These are phyloP conservation scores for Tipula lateralis DNA, from an alignment of 2,888 invertebrate genomes.

Conservation along the genomic window DNA sequence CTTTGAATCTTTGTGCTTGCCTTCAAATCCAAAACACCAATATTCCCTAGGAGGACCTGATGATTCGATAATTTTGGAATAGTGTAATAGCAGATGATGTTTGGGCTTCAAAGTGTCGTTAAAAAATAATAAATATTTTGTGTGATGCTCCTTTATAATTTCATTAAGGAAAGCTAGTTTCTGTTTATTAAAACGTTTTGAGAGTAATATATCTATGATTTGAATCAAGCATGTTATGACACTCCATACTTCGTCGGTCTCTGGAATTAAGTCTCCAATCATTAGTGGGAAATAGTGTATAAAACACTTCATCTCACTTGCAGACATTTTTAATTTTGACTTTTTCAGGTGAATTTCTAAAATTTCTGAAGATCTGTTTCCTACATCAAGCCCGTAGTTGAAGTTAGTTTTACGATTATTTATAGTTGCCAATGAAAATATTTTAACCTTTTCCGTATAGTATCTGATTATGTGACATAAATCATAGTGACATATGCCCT, in stretches of 20 bases:
- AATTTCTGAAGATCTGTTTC: background rate
- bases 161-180: background rate
- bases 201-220: no score
- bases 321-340: background rate
- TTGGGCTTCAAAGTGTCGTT: slow-evolving; percentile 31
- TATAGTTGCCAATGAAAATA: background rate
- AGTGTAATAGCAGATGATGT: slow-evolving; percentile 31
- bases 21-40: slow-evolving; percentile 31
- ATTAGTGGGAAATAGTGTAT: background rate
- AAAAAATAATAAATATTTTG: slow-evolving; percentile 30
- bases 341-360: background rate
- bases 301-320: background rate
- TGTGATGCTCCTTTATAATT: slow-evolving; percentile 29
- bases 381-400: no score
- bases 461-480: background rate
- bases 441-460: no score
- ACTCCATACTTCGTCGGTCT: background rate
- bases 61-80: slow-evolving; percentile 28
- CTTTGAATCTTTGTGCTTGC: slow-evolving; percentile 30
- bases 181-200: background rate
- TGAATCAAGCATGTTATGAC: background rate
- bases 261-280: background rate
- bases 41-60: slow-evolving; percentile 30
- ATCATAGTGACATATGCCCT: background rate
- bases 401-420: background rate